phyloP scores from a whole-genome alignment of 2,888 invertebrate genomes.

The Aspidiotus rigidus region DNA sequence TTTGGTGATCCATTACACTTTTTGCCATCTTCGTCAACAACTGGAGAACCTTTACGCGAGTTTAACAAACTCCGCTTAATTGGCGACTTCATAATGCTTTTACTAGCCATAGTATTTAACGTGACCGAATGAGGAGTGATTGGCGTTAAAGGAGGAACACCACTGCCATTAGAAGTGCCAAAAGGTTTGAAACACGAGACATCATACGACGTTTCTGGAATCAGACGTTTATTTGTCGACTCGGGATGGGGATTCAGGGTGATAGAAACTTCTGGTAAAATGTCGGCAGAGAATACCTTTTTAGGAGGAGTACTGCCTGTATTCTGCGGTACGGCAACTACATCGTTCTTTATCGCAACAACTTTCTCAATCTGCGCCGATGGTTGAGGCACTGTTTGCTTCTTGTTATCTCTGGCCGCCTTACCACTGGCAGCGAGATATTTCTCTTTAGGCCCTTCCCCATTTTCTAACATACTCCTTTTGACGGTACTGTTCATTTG shows the following conservation, averaged over 20 bases:
- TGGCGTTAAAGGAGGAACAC: constrained; percentile 17
- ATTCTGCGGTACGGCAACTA: constrained; percentile 3
- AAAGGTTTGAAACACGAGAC: constrained; percentile 21
- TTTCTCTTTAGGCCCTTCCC: constrained; percentile 7
- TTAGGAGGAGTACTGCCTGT: constrained; percentile 8
- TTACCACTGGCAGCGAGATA: neutral
- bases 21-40: neutral
- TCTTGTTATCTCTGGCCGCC: constrained; percentile 8
- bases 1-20: neutral
- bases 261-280: constrained; percentile 25
- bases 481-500: neutral
- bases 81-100: constrained; percentile 24
- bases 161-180: neutral
- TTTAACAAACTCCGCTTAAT: constrained; percentile 6
- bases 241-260: constrained; percentile 29
- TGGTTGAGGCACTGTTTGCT: neutral
- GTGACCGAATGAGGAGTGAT: neutral
- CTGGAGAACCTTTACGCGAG: neutral
- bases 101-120: neutral
- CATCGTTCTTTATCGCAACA: neutral
- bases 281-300: constrained; percentile 19
- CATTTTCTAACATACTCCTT: neutral
- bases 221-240: constrained; percentile 16
- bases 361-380: neutral
- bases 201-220: constrained; percentile 22